Evolutionary conservation across 2,113 vertebrate genomes (phyloP).

Genomic region (Malurus melanocephalus): DNA sequence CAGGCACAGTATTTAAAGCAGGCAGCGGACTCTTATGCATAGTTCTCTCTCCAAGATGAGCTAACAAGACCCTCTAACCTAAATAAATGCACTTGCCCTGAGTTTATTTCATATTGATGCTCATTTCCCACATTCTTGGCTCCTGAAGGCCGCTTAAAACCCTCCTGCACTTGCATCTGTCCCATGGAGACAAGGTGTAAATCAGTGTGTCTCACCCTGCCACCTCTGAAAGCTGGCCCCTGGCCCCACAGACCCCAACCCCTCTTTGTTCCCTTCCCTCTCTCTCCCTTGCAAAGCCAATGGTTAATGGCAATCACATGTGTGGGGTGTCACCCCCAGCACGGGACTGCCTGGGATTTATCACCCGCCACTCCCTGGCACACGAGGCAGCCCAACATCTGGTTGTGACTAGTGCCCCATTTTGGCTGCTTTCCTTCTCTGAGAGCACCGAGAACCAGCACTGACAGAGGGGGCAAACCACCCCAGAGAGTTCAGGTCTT

Average conservation of each 20-base stretch:
- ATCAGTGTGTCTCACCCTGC: background rate
- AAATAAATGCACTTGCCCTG: background rate
- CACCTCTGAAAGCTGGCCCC: rapidly evolving
- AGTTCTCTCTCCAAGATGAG: background rate
- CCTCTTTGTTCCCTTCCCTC: background rate
- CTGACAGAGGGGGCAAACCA: background rate
- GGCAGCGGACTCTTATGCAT: background rate
- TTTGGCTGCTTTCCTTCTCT: background rate
- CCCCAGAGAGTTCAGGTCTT: background rate
- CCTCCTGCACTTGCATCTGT: background rate
- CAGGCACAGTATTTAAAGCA: background rate
- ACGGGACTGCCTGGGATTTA: slow-evolving; percentile 20
- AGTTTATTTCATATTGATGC: background rate
- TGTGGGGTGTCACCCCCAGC: background rate
- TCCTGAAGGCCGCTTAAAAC: background rate
- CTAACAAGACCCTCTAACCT: background rate
- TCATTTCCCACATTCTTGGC: background rate
- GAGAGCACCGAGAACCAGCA: background rate
- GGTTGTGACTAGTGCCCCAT: background rate
- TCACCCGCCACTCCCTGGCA: background rate
- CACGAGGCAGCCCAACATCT: slow-evolving; percentile 27
- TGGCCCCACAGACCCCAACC: background rate
- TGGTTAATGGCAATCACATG: slow-evolving; percentile 30
- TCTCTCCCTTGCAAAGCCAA: background rate
- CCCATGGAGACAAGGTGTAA: background rate